A percentile compares a stretch with the other conserved stretches of the same genome.
phyloP scores from a whole-genome alignment of 2,113 vertebrate genomes.

The Corvus cornix region DNA sequence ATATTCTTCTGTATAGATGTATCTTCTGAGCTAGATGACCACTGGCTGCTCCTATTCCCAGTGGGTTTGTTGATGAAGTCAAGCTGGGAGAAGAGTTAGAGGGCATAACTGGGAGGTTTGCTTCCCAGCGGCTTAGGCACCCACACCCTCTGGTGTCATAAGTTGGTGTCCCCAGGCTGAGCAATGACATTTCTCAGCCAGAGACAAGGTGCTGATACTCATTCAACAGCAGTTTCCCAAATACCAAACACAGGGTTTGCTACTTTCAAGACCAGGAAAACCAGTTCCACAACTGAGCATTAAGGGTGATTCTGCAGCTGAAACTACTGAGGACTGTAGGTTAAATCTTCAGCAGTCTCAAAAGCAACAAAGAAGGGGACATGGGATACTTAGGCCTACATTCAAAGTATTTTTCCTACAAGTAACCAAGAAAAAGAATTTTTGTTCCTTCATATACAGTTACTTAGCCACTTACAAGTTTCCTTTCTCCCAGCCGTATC shows the following conservation, averaged over 20 bases:
- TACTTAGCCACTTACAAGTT: neutral
- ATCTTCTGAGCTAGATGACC: neutral
- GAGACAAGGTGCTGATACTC: neutral
- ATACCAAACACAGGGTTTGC: neutral
- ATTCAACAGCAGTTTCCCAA: neutral
- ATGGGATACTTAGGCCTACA: neutral
- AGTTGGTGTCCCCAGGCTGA: neutral
- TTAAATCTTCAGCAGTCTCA: neutral
- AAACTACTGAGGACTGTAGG: neutral
- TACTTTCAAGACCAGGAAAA: neutral
- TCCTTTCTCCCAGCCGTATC: neutral
- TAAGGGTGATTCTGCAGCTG: neutral
- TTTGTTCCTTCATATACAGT: neutral
- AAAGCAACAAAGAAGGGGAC: neutral
- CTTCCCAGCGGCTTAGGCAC: neutral
- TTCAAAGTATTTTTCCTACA: neutral
- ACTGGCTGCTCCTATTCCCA: neutral
- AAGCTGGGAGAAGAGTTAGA: neutral
- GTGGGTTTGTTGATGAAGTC: neutral
- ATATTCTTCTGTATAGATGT: accelerated
- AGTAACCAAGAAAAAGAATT: neutral
- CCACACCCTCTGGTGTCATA: neutral
- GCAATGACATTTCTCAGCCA: accelerated
- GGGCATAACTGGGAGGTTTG: neutral
- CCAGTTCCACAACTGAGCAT: neutral